These are phyloP conservation scores for Rosalia funebris DNA, from an alignment of 2,888 invertebrate genomes.

Conservation along the genomic window DNA sequence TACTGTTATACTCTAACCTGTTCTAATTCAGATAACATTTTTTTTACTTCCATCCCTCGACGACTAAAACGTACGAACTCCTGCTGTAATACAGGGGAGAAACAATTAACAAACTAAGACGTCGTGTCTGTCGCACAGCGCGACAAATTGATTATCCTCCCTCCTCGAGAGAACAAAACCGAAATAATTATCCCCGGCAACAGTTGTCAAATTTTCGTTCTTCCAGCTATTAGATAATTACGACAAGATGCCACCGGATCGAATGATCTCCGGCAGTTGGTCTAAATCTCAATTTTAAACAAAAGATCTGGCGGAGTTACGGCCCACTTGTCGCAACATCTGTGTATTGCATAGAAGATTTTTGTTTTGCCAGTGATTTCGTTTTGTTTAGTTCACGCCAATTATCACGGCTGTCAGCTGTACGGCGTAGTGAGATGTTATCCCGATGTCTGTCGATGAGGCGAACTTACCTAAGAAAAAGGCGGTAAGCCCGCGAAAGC, in stretches of 20 bases:
- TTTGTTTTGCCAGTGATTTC: constrained; percentile 47
- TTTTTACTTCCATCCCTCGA: too few relatives aligned
- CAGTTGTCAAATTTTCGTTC: constrained; percentile 29
- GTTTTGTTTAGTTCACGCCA: constrained; percentile 55
- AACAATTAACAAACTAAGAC: constrained; percentile 5
- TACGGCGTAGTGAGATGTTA: constrained; percentile 46
- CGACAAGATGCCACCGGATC: constrained; percentile 13
- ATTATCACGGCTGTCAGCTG: constrained; percentile 58
- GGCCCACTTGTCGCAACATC: constrained; percentile 27
- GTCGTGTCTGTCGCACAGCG: too few relatives aligned
- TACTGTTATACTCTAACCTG: too few relatives aligned
- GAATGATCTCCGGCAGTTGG: constrained; percentile 25
- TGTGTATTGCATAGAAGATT: constrained; percentile 31
- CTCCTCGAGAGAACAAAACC: constrained; percentile 3
- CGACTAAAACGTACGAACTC: too few relatives aligned
- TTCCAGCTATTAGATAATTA: constrained; percentile 24
- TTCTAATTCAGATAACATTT: too few relatives aligned
- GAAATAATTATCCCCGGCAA: constrained; percentile 20
- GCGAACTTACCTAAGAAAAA: constrained; percentile 10
- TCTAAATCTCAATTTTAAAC: constrained; percentile 29
- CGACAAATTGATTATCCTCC: constrained; percentile 26
- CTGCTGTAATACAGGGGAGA: too few relatives aligned
- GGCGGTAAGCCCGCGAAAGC: neutral
- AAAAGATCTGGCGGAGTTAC: constrained; percentile 20
- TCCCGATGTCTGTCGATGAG: constrained; percentile 25